Conservation (phyloP, 2,797 vertebrate genomes). For the Clarias laeviceps region DNA sequence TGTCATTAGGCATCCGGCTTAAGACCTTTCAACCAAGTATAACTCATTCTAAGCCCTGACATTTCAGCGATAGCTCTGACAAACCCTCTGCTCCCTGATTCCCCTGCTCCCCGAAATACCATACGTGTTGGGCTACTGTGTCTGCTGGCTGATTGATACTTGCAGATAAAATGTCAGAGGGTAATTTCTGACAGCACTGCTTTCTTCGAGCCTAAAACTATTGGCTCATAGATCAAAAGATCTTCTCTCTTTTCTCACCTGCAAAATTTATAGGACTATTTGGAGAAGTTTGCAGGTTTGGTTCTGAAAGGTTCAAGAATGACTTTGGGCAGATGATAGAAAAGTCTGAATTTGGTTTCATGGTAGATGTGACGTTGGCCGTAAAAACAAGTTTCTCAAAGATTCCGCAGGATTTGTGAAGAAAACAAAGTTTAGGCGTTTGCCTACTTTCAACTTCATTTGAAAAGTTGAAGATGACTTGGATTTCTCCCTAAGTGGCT, state of each 20-base stretch:
- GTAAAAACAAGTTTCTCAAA: not conserved
- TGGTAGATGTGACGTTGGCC: not conserved
- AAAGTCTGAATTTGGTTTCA: not conserved
- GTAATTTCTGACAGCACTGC: constrained; percentile 49
- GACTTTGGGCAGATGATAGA: constrained; percentile 48
- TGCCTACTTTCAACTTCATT: not conserved
- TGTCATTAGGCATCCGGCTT: constrained; percentile 33
- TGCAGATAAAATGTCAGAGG: constrained; percentile 73
- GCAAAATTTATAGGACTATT: constrained; percentile 63
- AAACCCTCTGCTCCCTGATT: constrained; percentile 46
- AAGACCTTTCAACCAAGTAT: constrained; percentile 51
- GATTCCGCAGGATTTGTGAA: not conserved
- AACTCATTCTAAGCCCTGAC: constrained; percentile 50
- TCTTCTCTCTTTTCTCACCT: constrained; percentile 55
- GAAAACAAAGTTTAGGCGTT: not conserved
- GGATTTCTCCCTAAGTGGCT: not conserved
- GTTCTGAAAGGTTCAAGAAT: constrained; percentile 56
- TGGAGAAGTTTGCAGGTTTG: constrained; percentile 63
- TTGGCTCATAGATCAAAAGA: constrained; percentile 65
- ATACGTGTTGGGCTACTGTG: constrained; percentile 47
- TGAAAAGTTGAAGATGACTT: not conserved
- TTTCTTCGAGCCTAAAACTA: constrained; percentile 43
- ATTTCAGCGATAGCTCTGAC: constrained; percentile 49
- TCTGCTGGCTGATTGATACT: constrained; percentile 66
- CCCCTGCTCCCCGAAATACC: constrained; percentile 44